phyloP scores from a whole-genome alignment of 92 coral and sea anemone genomes.

The Scolanthus callimorphus region DNA sequence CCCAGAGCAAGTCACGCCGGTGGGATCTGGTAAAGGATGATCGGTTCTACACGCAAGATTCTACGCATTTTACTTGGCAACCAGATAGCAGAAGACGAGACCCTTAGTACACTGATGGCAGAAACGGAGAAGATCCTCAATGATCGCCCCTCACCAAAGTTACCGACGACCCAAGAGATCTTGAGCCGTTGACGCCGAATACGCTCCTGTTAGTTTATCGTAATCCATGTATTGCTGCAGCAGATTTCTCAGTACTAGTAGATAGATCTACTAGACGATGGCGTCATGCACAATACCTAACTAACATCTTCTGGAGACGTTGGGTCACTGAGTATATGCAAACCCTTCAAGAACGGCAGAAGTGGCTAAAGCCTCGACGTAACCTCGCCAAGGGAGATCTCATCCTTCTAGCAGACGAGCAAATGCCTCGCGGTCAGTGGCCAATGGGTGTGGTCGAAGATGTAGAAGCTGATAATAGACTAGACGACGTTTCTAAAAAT shows the following conservation, averaged over 20 bases:
- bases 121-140: background rate
- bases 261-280: too few species aligned
- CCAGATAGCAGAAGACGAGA: background rate
- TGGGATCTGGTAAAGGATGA: slow-evolving; percentile 18
- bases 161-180: background rate
- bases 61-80: background rate
- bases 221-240: too few species aligned
- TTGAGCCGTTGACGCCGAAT: too few species aligned
- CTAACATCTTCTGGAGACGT: background rate
- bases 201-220: too few species aligned
- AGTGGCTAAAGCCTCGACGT: background rate
- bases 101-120: background rate
- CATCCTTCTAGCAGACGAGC: background rate
- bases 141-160: background rate
- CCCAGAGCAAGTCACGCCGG: slow-evolving; percentile 13
- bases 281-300: background rate
- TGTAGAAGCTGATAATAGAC: background rate
- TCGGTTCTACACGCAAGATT: background rate
- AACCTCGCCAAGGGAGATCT: background rate
- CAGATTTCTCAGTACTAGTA: too few species aligned
- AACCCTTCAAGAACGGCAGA: background rate
- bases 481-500: background rate
- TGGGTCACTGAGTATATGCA: background rate
- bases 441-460: background rate
- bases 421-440: background rate